These are phyloP conservation scores for Acrossocheilus wenchowensis DNA, from an alignment of 2,797 vertebrate species.

Conservation along the genomic window DNA sequence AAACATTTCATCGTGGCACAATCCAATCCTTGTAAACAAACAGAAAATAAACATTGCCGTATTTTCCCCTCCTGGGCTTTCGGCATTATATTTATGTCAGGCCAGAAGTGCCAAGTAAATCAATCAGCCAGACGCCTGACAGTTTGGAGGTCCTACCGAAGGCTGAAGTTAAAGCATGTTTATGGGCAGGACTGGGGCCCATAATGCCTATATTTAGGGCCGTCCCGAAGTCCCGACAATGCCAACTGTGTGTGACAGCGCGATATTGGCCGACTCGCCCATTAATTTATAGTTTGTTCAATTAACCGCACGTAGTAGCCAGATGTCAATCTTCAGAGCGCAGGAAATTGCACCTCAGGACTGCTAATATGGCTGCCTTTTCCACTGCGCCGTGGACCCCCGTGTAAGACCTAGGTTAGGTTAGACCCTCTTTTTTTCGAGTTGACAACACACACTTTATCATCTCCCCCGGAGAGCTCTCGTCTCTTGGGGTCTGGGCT, in stretches of 20 bases:
- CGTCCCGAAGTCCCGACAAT: constrained; percentile 82
- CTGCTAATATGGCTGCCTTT: constrained; percentile 85
- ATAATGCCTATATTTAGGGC: constrained; percentile 87
- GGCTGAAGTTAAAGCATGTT: constrained; percentile 81
- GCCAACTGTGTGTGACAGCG: constrained; percentile 85
- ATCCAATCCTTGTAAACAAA: constrained; percentile 78
- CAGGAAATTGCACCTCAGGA: constrained; percentile 89
- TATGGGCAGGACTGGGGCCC: constrained; percentile 78
- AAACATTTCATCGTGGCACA: constrained; percentile 66
- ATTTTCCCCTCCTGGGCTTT: constrained; percentile 68
- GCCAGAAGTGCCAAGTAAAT: constrained; percentile 85
- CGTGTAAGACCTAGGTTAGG: constrained; percentile 68
- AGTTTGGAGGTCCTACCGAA: constrained; percentile 76
- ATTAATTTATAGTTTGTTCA: constrained; percentile 91
- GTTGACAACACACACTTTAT: constrained; percentile 86
- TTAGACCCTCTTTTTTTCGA: constrained; percentile 67
- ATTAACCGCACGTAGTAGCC: constrained; percentile 88
- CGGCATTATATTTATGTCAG: constrained; percentile 77
- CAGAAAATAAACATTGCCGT: constrained; percentile 70
- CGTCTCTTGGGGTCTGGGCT: constrained; percentile 77
- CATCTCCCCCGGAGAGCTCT: constrained; percentile 85
- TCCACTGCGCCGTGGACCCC: constrained; percentile 78
- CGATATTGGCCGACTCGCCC: constrained; percentile 78
- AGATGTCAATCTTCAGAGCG: constrained; percentile 85
- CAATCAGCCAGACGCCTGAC: constrained; percentile 83